A percentile compares a stretch with the other conserved stretches of the same genome.
Evolutionary conservation across 2,797 vertebrate genomes (phyloP).

Genomic region (Sorex maritimensis): DNA sequence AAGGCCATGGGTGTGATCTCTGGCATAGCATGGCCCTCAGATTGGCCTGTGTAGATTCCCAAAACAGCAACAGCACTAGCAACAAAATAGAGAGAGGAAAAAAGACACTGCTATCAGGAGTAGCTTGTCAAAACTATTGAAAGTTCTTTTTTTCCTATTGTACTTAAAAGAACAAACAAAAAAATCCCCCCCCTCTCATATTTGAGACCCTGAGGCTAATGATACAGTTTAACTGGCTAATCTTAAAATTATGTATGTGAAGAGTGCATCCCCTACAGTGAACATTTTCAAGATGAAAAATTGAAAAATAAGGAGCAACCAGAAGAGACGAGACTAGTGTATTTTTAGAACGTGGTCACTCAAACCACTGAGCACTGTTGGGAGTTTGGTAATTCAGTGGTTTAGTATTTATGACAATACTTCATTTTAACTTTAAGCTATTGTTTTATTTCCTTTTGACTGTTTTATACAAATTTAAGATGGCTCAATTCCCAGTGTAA

Average conservation of each 20-base stretch:
- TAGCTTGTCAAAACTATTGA: slow-evolving; percentile 21
- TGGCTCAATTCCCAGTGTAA: slow-evolving; percentile 60
- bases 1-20: too few relatives aligned
- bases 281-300: slow-evolving; percentile 66
- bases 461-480: slow-evolving; percentile 57
- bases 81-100: not conserved
- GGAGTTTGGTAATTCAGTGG: slow-evolving; percentile 41
- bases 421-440: slow-evolving; percentile 50
- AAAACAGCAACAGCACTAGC: too few relatives aligned
- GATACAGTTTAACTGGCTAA: slow-evolving; percentile 4
- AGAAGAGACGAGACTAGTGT: slow-evolving; percentile 20
- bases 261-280: slow-evolving; percentile 28
- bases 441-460: slow-evolving; percentile 34
- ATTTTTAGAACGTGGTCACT: slow-evolving; percentile 66
- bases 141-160: not conserved
- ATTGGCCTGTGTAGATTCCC: too few relatives aligned
- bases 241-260: slow-evolving; percentile 24
- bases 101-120: not conserved
- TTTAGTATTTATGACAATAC: slow-evolving; percentile 15
- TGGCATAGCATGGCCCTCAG: too few relatives aligned
- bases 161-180: not conserved
- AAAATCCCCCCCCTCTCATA: not conserved
- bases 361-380: slow-evolving; percentile 26
- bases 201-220: slow-evolving; percentile 50
- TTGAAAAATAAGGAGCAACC: slow-evolving; percentile 24